Percentiles rank a stretch among this genome's conserved stretches.
phyloP scores from a whole-genome alignment of 2,113 vertebrate genomes.

The Canis aureus region DNA sequence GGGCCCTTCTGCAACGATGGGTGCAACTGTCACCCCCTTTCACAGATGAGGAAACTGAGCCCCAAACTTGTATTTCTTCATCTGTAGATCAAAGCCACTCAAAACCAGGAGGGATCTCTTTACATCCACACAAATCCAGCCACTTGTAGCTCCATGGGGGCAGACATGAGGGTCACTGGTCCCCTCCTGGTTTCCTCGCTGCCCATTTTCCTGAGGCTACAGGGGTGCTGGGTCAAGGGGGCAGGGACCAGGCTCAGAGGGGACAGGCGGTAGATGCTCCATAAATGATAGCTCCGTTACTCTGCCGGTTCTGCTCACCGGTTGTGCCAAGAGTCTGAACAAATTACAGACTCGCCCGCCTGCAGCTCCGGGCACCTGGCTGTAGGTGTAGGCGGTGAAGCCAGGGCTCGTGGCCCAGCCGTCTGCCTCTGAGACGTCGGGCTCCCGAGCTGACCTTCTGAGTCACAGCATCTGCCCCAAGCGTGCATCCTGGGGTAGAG shows the following conservation, averaged over 20 bases:
- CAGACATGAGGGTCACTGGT: neutral
- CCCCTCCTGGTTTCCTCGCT: neutral
- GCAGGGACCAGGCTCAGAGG: no score
- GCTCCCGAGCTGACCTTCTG: neutral
- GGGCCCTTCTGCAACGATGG: neutral
- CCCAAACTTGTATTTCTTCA: neutral
- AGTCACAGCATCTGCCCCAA: neutral
- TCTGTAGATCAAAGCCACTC: neutral
- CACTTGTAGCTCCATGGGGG: neutral
- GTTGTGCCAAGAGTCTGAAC: accelerated
- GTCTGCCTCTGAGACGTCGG: accelerated
- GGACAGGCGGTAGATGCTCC: no score
- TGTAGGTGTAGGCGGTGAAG: accelerated
- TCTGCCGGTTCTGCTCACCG: no score
- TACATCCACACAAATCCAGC: neutral
- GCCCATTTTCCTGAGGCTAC: accelerated
- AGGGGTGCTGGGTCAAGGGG: neutral
- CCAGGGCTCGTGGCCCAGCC: accelerated
- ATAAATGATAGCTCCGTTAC: no score
- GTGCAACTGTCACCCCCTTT: accelerated
- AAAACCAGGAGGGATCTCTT: neutral
- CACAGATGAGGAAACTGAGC: neutral
- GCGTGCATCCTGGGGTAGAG: neutral
- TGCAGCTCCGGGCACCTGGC: accelerated
- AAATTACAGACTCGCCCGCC: accelerated